phyloP scores from a whole-genome alignment of 2,113 vertebrate genomes.

The Nesoenas mayeri region DNA sequence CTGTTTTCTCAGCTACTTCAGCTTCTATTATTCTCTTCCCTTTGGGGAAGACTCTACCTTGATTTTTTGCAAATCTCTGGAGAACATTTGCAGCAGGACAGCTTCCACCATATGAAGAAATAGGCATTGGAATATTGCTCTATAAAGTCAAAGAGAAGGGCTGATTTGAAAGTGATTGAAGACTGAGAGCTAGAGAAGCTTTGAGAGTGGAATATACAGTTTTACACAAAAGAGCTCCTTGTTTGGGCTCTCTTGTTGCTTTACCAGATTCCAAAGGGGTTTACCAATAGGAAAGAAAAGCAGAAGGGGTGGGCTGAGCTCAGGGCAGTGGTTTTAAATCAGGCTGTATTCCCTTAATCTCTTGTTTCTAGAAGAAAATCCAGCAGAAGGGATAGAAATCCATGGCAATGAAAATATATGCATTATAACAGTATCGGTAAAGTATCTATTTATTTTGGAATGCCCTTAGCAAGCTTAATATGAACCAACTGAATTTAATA shows the following conservation, averaged over 20 bases:
- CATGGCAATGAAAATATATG: background rate
- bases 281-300: background rate
- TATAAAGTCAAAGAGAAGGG: background rate
- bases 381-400: background rate
- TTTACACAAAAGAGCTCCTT: background rate
- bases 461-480: background rate
- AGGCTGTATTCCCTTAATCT: slow-evolving; percentile 15
- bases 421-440: background rate
- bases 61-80: background rate
- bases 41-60: background rate
- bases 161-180: background rate
- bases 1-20: background rate
- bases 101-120: background rate
- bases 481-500: background rate
- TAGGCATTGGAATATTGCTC: background rate
- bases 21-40: background rate
- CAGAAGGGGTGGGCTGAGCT: background rate
- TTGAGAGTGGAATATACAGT: background rate
- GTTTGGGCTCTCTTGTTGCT: background rate
- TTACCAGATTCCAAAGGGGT: background rate
- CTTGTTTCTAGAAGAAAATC: slow-evolving; percentile 28
- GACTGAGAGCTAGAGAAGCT: background rate
- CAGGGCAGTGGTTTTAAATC: slow-evolving; percentile 10
- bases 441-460: background rate
- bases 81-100: background rate